Percentiles rank a stretch among this genome's conserved stretches.
phyloP scores from a whole-genome alignment of 2,113 vertebrate species.

The Probosciger aterrimus region DNA sequence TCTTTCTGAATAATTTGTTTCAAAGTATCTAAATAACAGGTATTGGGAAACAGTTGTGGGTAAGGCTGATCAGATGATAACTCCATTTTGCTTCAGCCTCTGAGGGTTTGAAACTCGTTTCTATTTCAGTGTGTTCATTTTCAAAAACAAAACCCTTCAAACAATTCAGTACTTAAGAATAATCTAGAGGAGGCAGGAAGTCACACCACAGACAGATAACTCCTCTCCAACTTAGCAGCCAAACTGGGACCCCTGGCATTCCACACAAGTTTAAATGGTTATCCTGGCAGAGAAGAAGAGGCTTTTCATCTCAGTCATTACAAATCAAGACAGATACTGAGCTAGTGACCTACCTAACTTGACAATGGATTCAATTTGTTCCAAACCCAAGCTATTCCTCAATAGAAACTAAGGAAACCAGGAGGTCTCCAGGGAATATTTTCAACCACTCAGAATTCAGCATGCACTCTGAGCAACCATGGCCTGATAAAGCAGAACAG shows the following conservation, averaged over 20 bases:
- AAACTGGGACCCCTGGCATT: rapidly evolving
- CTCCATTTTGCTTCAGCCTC: not conserved
- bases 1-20: not conserved
- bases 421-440: not conserved
- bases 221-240: not conserved
- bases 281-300: not conserved
- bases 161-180: not conserved
- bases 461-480: rapidly evolving
- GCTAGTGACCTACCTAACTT: not conserved
- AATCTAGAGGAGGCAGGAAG: not conserved
- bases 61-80: not conserved
- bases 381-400: not conserved
- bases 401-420: rapidly evolving
- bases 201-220: rapidly evolving
- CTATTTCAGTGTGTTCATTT: not conserved
- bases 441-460: not conserved
- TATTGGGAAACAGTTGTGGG: not conserved
- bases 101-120: not conserved
- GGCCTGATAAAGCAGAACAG: not conserved
- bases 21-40: not conserved
- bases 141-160: not conserved
- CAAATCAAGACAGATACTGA: not conserved
- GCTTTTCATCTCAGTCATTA: not conserved
- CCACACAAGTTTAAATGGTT: rapidly evolving
- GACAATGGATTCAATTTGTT: not conserved